A percentile compares a stretch with the other conserved stretches of the same genome.
Evolutionary conservation across 2,113 vertebrate species (phyloP).

Genomic region (Heloderma charlesbogerti): DNA sequence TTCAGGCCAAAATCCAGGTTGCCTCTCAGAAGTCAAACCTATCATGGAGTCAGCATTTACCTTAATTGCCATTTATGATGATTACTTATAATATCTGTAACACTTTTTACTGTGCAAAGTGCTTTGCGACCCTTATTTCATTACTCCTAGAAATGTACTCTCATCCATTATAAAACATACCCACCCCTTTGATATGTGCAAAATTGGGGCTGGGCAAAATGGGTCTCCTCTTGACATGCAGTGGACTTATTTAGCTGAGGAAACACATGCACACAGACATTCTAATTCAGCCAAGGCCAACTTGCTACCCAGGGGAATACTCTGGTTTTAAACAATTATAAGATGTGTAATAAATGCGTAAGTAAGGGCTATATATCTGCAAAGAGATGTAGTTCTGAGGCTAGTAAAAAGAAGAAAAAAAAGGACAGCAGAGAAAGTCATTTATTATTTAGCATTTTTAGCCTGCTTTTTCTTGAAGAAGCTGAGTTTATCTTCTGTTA

Average conservation of each 20-base stretch:
- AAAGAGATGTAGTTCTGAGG: neutral
- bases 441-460: no score
- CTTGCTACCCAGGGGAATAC: neutral
- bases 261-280: neutral
- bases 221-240: neutral
- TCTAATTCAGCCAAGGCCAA: neutral
- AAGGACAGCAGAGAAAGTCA: neutral
- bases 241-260: neutral
- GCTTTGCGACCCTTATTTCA: neutral
- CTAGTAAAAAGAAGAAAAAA: neutral
- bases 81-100: neutral
- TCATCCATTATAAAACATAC: neutral
- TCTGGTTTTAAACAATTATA: neutral
- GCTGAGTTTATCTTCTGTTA: neutral
- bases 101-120: neutral
- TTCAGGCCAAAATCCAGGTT: constrained; percentile 16
- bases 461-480: no score
- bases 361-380: neutral
- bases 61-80: constrained; percentile 16
- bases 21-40: constrained; percentile 5
- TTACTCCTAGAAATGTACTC: neutral
- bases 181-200: neutral
- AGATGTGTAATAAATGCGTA: neutral
- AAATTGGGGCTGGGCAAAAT: neutral
- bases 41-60: constrained; percentile 22